Conservation (phyloP, 2,113 vertebrate genomes). For the Chloebia gouldiae region DNA sequence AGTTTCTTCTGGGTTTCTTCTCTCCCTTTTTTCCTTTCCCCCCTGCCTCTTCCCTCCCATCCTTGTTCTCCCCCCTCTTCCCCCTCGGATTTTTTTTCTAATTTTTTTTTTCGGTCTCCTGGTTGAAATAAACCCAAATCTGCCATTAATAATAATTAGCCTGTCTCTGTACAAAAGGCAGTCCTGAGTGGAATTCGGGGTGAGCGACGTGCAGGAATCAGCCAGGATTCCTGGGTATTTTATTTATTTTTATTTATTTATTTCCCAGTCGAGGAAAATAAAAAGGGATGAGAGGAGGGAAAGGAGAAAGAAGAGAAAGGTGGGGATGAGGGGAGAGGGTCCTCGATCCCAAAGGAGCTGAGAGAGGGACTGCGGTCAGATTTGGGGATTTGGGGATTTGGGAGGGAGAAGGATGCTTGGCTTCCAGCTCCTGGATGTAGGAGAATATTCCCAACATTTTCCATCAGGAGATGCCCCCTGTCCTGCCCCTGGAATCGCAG, state of each 20-base stretch:
- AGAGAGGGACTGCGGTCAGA: too few relatives aligned
- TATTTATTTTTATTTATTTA: background rate
- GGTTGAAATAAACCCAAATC: slow-evolving; percentile 73
- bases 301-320: background rate
- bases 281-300: too few relatives aligned
- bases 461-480: fast-evolving
- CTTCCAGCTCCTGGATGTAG: background rate
- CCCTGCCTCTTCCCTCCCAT: background rate
- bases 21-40: background rate
- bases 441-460: background rate
- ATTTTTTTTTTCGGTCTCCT: background rate
- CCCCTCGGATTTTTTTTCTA: background rate
- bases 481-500: background rate
- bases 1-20: slow-evolving; percentile 60
- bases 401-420: background rate
- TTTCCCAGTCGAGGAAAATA: background rate
- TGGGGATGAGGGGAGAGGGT: background rate
- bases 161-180: slow-evolving; percentile 21
- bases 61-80: background rate
- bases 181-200: background rate
- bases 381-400: background rate
- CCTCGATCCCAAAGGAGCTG: background rate
- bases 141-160: slow-evolving; percentile 89
- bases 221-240: background rate
- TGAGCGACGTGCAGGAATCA: background rate